A percentile compares a stretch with the other conserved stretches of the same genome.
phyloP scores from a whole-genome alignment of 2,888 invertebrate species.

The Hedya salicella region DNA sequence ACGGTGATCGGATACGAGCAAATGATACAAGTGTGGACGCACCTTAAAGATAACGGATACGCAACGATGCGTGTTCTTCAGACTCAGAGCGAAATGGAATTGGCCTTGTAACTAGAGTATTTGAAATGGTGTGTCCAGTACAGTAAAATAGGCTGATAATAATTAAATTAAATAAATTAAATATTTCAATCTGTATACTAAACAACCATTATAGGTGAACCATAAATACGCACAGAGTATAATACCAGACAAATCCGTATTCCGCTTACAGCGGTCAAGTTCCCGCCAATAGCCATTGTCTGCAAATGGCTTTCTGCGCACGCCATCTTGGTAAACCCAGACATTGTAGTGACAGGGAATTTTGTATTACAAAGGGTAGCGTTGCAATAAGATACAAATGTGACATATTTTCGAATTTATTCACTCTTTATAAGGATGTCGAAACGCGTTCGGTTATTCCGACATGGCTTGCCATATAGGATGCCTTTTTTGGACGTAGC shows the following conservation, averaged over 20 bases:
- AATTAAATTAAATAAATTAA: no score
- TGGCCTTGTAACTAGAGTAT: no score
- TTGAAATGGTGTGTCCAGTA: no score
- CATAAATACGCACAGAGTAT: constrained; percentile 36
- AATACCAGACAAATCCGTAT: constrained; percentile 62
- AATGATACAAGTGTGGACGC: no score
- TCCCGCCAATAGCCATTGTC: constrained; percentile 75
- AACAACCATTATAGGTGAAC: constrained; percentile 21
- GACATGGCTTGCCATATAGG: constrained; percentile 3
- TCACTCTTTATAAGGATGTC: constrained; percentile 27
- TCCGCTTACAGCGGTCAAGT: constrained; percentile 55
- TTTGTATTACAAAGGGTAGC: constrained; percentile 59
- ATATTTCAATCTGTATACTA: no score
- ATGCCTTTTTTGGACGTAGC: constrained; percentile 6
- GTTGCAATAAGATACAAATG: constrained; percentile 53
- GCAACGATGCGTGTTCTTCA: no score
- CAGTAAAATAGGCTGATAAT: no score
- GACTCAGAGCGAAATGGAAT: no score
- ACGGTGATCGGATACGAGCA: no score
- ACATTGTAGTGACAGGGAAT: constrained; percentile 64
- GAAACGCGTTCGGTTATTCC: neutral
- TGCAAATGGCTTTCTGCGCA: constrained; percentile 73
- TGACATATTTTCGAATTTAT: constrained; percentile 42
- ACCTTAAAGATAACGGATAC: no score
- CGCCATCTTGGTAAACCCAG: constrained; percentile 65